phyloP scores from a whole-genome alignment of 2,113 vertebrate species.

The Pteruthius melanotis region DNA sequence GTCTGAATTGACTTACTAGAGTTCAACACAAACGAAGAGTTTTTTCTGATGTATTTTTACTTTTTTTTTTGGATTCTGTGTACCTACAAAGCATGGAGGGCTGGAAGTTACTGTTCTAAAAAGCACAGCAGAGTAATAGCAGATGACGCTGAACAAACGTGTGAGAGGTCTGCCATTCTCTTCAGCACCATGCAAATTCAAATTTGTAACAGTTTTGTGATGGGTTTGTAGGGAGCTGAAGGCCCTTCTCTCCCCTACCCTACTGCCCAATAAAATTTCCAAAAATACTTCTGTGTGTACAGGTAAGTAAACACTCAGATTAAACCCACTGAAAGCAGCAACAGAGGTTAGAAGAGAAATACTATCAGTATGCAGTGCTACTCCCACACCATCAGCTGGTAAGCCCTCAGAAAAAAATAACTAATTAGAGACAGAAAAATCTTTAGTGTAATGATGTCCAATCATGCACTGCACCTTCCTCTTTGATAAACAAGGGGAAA shows the following conservation, averaged over 20 bases:
- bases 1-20: neutral
- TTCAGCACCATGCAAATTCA: neutral
- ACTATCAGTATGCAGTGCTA: neutral
- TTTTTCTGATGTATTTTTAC: neutral
- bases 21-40: neutral
- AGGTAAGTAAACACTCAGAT: constrained; percentile 11
- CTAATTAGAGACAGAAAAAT: neutral
- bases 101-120: neutral
- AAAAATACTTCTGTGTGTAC: neutral
- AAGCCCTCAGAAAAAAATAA: constrained; percentile 31
- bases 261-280: neutral
- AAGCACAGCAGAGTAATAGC: neutral
- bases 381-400: constrained; percentile 48
- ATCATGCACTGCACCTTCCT: neutral
- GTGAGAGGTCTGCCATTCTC: neutral
- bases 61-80: neutral
- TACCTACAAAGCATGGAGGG: neutral
- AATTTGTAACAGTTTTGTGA: neutral
- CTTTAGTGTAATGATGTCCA: neutral
- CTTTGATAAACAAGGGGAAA: neutral
- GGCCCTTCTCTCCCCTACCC: neutral
- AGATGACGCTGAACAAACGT: neutral
- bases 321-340: neutral
- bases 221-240: neutral
- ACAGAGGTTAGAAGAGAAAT: constrained; percentile 19